Evolutionary conservation across 2,888 invertebrate genomes (phyloP), one percentile per base, ranked within the genome.

Genomic region (Apotomis capreana): DNA sequence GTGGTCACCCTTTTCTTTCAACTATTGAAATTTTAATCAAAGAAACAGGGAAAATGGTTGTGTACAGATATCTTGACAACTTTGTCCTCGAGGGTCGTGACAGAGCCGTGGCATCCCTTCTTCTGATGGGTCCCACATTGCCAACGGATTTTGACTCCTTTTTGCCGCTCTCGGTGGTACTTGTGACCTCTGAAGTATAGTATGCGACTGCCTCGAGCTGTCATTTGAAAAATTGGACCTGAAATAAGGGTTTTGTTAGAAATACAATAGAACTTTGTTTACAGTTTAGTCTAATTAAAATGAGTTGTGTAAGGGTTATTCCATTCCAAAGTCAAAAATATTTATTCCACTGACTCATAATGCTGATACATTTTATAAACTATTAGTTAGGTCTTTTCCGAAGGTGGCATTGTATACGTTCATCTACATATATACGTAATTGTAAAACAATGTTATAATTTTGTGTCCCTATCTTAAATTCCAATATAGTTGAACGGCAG

Each of bases 71-170:
- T 58, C 9, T 51, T 68, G 36, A 64, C 36, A 2, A 72, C 54
- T 46, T 37, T 40, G 36, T 72, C 72, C 15, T 68, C 63, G 5
- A 68, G 37, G 0, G 72, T 72, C 5, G 68, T 68, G 9, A 64
- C 71, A 0, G 70, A 3, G 3, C 71, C 74, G 15, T 40, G 69
- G 13, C 70, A 70, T 0, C 70, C 70, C 40, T 64, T 69, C n/a
- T 69, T 68, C 52, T 68, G 62, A 15, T 72, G 68, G 2, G 72
- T 72, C 4, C 71, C 71, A 37, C 72, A 72, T 15, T 72, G 72
- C 72, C 72, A 72, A 4, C 72, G 40, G 4, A 68, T 63, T 49
- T 72, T 72, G 15, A 37, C 0, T 0, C 72, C 72, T 4, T 63
- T 72, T 26, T 68, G 68, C 0, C 72, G 52, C 52, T 72, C 72